Percentiles rank a stretch among this genome's conserved stretches.
phyloP scores from a whole-genome alignment of 2,113 vertebrate genomes.

The Ailuropoda melanoleuca region DNA sequence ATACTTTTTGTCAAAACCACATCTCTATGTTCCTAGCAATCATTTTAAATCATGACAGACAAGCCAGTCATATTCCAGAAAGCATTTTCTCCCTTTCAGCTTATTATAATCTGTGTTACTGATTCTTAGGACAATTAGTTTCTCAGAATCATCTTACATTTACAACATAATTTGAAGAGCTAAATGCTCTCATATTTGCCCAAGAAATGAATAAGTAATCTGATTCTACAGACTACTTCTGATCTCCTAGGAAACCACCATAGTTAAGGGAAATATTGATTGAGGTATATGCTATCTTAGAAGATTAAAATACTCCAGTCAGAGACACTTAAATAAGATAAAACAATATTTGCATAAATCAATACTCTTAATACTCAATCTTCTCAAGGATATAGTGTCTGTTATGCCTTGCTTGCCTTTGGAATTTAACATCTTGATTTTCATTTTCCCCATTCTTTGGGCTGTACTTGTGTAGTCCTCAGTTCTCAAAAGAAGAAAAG shows the following conservation, averaged over 20 bases:
- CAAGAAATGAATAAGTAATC: not conserved
- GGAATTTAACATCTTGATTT: not conserved
- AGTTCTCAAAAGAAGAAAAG: not conserved
- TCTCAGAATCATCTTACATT: not conserved
- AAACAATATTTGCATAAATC: not conserved
- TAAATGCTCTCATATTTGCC: not conserved
- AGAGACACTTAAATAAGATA: not conserved
- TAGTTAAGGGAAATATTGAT: slow-evolving; percentile 17
- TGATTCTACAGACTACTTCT: not conserved
- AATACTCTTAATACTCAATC: not conserved
- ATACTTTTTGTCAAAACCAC: not conserved
- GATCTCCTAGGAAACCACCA: slow-evolving; percentile 13
- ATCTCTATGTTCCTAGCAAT: not conserved
- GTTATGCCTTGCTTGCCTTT: not conserved
- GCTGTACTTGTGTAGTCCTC: not conserved
- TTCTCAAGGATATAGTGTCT: not conserved
- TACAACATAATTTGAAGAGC: not conserved
- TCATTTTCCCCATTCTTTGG: not conserved
- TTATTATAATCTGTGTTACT: not conserved
- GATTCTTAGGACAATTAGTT: not conserved
- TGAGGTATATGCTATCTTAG: not conserved
- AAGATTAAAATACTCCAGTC: not conserved
- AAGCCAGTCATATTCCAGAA: not conserved
- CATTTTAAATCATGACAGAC: not conserved
- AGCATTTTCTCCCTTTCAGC: not conserved